Percentiles rank a stretch among this genome's conserved stretches.
These are phyloP conservation scores for Pygmarrhopalites habei DNA, from an alignment of 1,140 invertebrate species.

Conservation along the genomic window DNA sequence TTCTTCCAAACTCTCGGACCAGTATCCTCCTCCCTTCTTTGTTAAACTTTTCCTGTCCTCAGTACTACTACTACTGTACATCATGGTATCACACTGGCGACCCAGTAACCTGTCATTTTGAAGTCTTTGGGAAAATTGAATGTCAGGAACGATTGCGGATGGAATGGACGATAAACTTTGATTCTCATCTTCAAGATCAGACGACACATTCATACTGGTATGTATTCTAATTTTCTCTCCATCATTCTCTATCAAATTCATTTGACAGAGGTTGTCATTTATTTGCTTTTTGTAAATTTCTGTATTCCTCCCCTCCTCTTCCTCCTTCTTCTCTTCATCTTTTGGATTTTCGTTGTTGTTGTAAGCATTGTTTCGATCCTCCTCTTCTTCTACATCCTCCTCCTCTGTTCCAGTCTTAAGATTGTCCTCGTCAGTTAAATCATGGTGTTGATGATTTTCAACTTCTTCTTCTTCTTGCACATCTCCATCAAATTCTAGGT, in stretches of 20 bases:
- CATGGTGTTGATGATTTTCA: background rate
- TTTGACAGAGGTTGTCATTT: background rate
- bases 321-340: too few relatives aligned
- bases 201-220: background rate
- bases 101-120: background rate
- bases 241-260: too few relatives aligned
- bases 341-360: too few relatives aligned
- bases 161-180: slow-evolving; percentile 2
- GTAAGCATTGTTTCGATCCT: too few relatives aligned
- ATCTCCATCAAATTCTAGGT: too few relatives aligned
- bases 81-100: background rate
- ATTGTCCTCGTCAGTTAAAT: background rate
- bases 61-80: slow-evolving; percentile 1
- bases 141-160: background rate
- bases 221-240: background rate
- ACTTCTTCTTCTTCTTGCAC: background rate
- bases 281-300: too few relatives aligned
- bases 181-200: background rate
- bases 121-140: background rate
- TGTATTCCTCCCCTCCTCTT: too few relatives aligned
- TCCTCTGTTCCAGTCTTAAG: background rate
- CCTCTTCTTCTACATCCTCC: background rate
- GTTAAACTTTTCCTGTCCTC: background rate
- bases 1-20: slow-evolving; percentile 37
- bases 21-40: slow-evolving; percentile 24